Conservation (phyloP, 37 sponge, comb jelly and placozoan species). For the Cladorhizidae sp. region DNA sequence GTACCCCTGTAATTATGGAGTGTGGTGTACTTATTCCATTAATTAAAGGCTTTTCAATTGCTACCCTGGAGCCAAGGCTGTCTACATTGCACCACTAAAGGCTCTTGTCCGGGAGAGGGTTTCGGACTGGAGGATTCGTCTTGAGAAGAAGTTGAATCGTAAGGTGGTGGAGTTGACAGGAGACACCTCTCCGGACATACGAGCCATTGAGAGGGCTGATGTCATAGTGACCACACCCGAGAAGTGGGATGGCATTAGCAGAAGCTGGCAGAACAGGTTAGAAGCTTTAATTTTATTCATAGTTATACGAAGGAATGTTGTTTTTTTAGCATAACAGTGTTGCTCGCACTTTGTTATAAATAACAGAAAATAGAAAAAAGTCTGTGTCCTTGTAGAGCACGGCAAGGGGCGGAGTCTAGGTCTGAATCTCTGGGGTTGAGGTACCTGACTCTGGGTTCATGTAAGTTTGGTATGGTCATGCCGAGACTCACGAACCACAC, state of each 20-base stretch:
- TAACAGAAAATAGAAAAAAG: no score
- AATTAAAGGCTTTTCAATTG: slow-evolving; percentile 72
- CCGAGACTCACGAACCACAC: no score
- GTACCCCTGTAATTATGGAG: no score
- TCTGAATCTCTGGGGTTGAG: no score
- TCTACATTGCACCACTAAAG: slow-evolving; percentile 98
- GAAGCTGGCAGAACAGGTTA: slow-evolving; percentile 96
- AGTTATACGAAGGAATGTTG: no score
- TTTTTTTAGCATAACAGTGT: no score
- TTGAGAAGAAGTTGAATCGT: slow-evolving; percentile 80
- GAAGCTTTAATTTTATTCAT: neutral
- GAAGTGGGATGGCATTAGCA: slow-evolving; percentile 98
- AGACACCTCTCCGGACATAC: slow-evolving; percentile 93
- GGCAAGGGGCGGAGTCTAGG: neutral
- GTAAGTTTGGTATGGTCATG: no score
- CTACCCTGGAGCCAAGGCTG: slow-evolving; percentile 89
- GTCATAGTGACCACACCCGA: slow-evolving; percentile 99
- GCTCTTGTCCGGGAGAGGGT: slow-evolving; percentile 97
- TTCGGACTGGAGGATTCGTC: slow-evolving; percentile 85
- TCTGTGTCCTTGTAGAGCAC: no score
- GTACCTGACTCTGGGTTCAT: no score
- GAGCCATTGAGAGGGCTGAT: slow-evolving; percentile 88
- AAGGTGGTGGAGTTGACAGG: slow-evolving; percentile 97
- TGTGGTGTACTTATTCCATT: neutral
- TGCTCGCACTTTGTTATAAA: no score